Evolutionary conservation across 2,888 invertebrate species (phyloP).

Genomic region (Malacosoma neustria): DNA sequence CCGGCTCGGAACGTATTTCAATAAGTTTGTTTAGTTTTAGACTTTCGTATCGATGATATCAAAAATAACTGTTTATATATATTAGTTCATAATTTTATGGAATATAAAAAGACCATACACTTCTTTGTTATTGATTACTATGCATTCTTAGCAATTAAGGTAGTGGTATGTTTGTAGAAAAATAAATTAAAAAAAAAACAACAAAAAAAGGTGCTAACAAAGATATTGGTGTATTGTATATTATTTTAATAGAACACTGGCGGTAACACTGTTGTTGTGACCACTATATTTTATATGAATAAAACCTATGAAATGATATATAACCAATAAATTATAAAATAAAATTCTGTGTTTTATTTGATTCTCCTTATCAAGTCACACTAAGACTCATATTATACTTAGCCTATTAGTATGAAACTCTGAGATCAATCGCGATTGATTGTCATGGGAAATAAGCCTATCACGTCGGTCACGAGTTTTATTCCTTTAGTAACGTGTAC

Average conservation of each 20-base stretch:
- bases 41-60: constrained; percentile 31
- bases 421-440: too few relatives aligned
- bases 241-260: constrained; percentile 50
- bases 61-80: constrained; percentile 36
- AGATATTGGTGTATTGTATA: constrained; percentile 60
- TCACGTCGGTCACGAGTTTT: too few relatives aligned
- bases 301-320: constrained; percentile 42
- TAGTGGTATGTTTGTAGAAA: constrained; percentile 62
- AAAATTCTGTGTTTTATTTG: constrained; percentile 17
- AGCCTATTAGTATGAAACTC: too few relatives aligned
- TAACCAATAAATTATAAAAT: constrained; percentile 48
- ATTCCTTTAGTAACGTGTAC: too few relatives aligned
- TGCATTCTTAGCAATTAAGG: constrained; percentile 62
- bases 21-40: constrained; percentile 29
- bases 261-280: constrained; percentile 52
- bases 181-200: constrained; percentile 28
- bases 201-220: constrained; percentile 72
- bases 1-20: constrained; percentile 5
- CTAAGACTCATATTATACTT: too few relatives aligned
- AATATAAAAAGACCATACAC: constrained; percentile 52
- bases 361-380: too few relatives aligned
- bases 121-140: constrained; percentile 36
- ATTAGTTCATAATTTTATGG: constrained; percentile 37
- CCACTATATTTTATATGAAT: constrained; percentile 61
- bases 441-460: too few relatives aligned